Conservation (phyloP, 2,888 invertebrate genomes). For the Trypoxylon attenuatum region DNA sequence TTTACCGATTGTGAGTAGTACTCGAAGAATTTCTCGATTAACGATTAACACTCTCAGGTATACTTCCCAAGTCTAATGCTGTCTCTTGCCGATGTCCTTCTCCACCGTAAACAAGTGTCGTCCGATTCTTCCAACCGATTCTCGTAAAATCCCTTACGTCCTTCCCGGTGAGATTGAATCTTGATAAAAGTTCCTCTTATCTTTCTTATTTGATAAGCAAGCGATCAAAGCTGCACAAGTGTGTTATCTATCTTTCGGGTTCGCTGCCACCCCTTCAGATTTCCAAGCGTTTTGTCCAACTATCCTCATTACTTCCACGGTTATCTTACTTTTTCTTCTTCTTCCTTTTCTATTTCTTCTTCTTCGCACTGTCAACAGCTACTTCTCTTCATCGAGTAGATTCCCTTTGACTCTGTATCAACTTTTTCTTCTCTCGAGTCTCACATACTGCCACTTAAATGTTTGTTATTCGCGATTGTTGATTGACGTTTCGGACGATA, state of each 20-base stretch:
- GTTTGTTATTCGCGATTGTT: too few relatives aligned
- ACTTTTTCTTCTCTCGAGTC: too few relatives aligned
- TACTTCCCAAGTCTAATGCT: too few relatives aligned
- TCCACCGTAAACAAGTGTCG: neutral
- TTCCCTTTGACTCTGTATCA: too few relatives aligned
- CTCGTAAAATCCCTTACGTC: neutral
- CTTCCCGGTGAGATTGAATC: neutral
- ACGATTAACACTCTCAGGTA: neutral
- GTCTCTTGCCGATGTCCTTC: neutral
- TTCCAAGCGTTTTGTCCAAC: neutral
- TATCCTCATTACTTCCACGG: neutral
- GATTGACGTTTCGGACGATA: too few relatives aligned
- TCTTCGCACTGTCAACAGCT: too few relatives aligned
- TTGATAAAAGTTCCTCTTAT: slow-evolving; percentile 3
- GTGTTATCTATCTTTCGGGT: neutral
- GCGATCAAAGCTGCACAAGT: too few relatives aligned
- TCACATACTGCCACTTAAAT: neutral
- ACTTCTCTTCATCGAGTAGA: too few relatives aligned
- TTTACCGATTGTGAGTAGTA: neutral
- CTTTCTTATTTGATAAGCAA: slow-evolving; percentile 1
- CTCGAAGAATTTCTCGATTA: neutral
- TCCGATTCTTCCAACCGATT: neutral
- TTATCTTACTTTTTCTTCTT: too few relatives aligned
- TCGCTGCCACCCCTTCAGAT: neutral
- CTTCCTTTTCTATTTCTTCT: too few relatives aligned